Conservation (phyloP, 2,888 invertebrate genomes). For the Lepas anatifera region DNA sequence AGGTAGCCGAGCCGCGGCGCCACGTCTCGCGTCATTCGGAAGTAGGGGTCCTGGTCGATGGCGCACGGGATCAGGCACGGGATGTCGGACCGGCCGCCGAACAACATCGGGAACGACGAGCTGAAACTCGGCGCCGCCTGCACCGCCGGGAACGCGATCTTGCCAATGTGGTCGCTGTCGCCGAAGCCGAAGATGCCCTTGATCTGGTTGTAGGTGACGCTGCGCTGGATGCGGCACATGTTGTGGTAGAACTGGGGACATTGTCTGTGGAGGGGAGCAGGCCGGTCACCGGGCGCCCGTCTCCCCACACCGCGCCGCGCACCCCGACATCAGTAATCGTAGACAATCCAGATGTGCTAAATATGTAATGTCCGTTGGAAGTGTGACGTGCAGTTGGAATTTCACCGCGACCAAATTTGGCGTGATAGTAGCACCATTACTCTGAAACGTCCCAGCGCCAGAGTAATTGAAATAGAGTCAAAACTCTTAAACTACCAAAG, state of each 20-base stretch:
- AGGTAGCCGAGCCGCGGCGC: constrained; percentile 75
- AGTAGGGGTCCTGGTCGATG: constrained; percentile 98
- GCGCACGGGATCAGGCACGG: constrained; percentile 91
- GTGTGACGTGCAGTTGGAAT: too few relatives aligned
- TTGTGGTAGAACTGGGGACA: constrained; percentile 86
- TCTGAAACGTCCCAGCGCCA: too few relatives aligned
- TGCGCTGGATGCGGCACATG: constrained; percentile 73
- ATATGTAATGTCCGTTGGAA: too few relatives aligned
- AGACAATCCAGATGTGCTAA: too few relatives aligned
- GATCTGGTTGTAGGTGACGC: constrained; percentile 94
- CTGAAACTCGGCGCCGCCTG: constrained; percentile 92
- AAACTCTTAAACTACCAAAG: too few relatives aligned
- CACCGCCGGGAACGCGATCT: constrained; percentile 90
- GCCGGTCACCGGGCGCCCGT: too few relatives aligned
- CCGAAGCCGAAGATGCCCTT: constrained; percentile 97
- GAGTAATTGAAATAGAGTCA: too few relatives aligned
- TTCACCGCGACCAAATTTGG: too few relatives aligned
- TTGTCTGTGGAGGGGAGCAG: constrained; percentile 37
- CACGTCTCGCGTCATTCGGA: constrained; percentile 97
- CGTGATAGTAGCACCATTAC: too few relatives aligned
- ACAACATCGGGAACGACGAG: constrained; percentile 80
- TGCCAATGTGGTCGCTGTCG: constrained; percentile 90
- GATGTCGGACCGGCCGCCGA: constrained; percentile 60
- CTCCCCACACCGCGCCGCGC: too few relatives aligned
- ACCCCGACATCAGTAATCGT: too few relatives aligned